A percentile compares a stretch with the other conserved stretches of the same genome.
These are phyloP conservation scores for Hucho hucho DNA, from an alignment of 2,113 vertebrate species.

Conservation along the genomic window DNA sequence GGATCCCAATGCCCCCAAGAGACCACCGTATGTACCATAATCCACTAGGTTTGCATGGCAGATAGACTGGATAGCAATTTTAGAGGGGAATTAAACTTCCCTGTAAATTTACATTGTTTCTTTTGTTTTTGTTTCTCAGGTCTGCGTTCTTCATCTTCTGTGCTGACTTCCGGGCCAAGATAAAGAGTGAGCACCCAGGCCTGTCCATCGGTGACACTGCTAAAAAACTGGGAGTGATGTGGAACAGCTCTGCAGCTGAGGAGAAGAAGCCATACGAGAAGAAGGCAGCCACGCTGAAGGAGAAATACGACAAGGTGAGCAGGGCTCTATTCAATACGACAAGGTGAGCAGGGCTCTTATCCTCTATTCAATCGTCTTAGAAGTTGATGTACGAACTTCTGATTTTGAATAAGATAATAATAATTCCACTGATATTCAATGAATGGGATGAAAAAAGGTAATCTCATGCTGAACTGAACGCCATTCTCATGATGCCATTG, in stretches of 20 bases:
- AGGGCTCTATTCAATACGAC: background rate
- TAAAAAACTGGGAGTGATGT: conserved; percentile 96
- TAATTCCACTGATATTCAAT: too few species aligned
- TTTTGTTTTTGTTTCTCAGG: conserved; percentile 61
- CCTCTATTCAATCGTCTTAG: background rate
- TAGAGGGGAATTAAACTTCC: background rate
- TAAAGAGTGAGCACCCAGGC: conserved; percentile 88
- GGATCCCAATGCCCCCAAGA: conserved; percentile 97
- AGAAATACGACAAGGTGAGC: conserved; percentile 95
- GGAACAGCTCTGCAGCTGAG: conserved; percentile 88
- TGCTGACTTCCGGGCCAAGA: conserved; percentile 92
- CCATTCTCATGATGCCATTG: too few species aligned
- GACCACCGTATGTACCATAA: conserved; percentile 87
- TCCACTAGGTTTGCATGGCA: background rate
- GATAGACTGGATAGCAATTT: background rate
- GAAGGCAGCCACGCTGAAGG: conserved; percentile 95
- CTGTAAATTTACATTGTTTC: background rate
- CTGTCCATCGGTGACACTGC: conserved; percentile 90
- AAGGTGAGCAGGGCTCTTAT: too few species aligned
- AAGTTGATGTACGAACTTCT: background rate
- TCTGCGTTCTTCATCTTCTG: conserved; percentile 98
- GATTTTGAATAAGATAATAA: too few species aligned
- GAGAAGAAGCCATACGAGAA: conserved; percentile 94
- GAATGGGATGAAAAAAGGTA: too few species aligned
- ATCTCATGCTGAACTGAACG: too few species aligned